Percentiles rank a stretch among this genome's conserved stretches.
Evolutionary conservation across 1,140 invertebrate genomes (phyloP).

Genomic region (Pseudomyrmex dendroicus): DNA sequence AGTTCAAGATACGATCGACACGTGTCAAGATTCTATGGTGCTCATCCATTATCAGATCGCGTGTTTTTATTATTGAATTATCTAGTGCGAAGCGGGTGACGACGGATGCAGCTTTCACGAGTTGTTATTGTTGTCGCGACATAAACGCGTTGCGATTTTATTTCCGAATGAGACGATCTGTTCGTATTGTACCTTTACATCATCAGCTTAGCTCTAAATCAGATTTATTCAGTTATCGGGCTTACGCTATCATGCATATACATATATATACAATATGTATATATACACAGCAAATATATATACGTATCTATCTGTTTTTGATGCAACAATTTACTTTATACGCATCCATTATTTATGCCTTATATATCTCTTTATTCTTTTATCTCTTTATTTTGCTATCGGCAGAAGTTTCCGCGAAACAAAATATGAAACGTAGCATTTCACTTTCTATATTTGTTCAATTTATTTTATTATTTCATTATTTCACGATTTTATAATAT

Average conservation of each 20-base stretch:
- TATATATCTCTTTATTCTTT: neutral
- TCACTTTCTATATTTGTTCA: neutral
- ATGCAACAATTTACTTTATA: neutral
- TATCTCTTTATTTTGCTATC: neutral
- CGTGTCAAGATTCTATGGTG: constrained; percentile 34
- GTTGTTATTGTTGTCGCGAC: neutral
- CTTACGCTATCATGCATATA: neutral
- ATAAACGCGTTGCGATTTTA: constrained; percentile 15
- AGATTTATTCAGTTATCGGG: neutral
- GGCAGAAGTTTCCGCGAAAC: too few species aligned
- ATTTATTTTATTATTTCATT: neutral
- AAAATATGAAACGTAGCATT: too few species aligned
- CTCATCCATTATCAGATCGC: constrained; percentile 8
- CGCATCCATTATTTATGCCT: neutral
- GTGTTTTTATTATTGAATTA: constrained; percentile 35
- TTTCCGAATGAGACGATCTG: neutral
- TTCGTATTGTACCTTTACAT: constrained; percentile 1
- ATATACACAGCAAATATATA: neutral
- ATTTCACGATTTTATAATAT: neutral
- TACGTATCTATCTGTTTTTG: neutral
- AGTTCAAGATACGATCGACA: constrained; percentile 16
- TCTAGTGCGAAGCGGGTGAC: constrained; percentile 1
- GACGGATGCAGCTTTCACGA: neutral
- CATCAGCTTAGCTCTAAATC: constrained; percentile 12
- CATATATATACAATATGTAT: too few species aligned